Conservation (phyloP, 2,888 invertebrate genomes). For the Coelogynopora nodosa region DNA sequence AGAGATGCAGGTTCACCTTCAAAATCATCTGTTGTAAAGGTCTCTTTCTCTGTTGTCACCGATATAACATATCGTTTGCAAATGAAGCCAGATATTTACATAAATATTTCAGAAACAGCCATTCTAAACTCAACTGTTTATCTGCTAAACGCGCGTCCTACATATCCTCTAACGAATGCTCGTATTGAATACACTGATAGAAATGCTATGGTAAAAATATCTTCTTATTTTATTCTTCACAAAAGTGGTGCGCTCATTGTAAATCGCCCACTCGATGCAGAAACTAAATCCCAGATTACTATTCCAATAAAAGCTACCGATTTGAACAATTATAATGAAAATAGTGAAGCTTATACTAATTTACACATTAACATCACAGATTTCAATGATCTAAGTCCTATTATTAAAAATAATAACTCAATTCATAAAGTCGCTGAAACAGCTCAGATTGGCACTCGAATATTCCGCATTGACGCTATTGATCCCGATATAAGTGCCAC, state of each 20-base stretch:
- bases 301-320: neutral
- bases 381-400: constrained; percentile 38
- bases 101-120: neutral
- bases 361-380: constrained; percentile 37
- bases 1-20: neutral
- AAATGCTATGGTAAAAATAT: neutral
- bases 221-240: neutral
- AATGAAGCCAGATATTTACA: neutral
- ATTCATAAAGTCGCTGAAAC: constrained; percentile 5
- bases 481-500: constrained; percentile 43
- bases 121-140: neutral
- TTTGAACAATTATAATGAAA: neutral
- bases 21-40: neutral
- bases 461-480: constrained; percentile 38
- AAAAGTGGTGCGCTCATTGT: neutral
- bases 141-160: neutral
- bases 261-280: neutral
- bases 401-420: constrained; percentile 35
- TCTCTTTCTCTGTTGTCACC: neutral
- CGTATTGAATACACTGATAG: neutral
- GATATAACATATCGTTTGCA: neutral
- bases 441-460: constrained; percentile 21
- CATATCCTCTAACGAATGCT: neutral
- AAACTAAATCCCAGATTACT: neutral
- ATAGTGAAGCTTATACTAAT: neutral